Base-by-base conservation (phyloP, 2,797 vertebrate species). In the Karalla daura region DNA sequence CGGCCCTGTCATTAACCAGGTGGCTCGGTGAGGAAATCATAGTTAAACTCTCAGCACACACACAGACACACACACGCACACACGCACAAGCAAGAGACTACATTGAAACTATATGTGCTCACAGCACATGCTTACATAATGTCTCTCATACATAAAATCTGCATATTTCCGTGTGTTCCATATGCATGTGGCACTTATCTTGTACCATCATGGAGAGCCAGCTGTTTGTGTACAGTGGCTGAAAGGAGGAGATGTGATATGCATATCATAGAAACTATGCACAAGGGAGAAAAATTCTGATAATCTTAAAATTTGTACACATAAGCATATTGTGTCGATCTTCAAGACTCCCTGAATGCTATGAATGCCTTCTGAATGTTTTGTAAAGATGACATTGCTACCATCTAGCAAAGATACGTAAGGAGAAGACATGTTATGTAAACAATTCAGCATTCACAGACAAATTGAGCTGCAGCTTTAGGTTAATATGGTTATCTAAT, bases 1-100 rank as follows among this genome's bases (percentile, higher is more conserved):
- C 0, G 94, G 95, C 39, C 94, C 96, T 0, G 93, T 97, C 83
- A 96, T 97, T 86, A 96, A 94, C 85, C 95, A 96, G 80, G 96
- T 96, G 83, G 96, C 96, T 74, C 91, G 95, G 96, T 97, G 88
- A 91, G 94, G 46, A 50, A 61, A 37, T 47, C 35, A 45, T 41
- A 51, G 35, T 49, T 17, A 51, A 10, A 23, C 4, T 33, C 27
- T 28, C 5, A 41, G 41, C 54, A 51, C 35, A 56, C 21, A 51
- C 15, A 25, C 5, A 56, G n/a, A 50, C 14, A 40, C 33, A 52
- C 23, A 30, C 32, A 13, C 32, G 14, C 12, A 13, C 32, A 56
- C 17, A 32, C 30, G 14, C 30, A 32, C 14, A 35, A n/a, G 6
- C 21, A 33, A 21, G 18, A 51, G 20, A 27, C 10, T 23, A 32